Evolutionary conservation across 2,113 vertebrate species (phyloP), one percentile per base, ranked within the genome.

Genomic region (Podiceps cristatus): DNA sequence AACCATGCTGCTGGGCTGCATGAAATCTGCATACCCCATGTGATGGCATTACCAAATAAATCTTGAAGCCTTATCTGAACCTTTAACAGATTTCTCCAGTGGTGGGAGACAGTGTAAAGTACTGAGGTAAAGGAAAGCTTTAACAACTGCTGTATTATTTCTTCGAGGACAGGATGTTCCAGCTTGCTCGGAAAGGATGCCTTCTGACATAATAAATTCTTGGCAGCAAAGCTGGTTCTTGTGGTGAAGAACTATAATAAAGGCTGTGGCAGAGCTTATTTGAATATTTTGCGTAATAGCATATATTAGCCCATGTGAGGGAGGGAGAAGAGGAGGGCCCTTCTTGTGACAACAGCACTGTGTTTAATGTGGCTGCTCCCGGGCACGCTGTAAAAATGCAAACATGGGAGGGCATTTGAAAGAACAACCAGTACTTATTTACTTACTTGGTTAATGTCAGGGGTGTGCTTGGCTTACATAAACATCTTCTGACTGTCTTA

Each of bases 391-490:
- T 67, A 60, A 77, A 78, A 90, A 81, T 67, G 19, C 75, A 91
- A 78, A 81, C 72, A 91, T 13, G 28, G 22, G 47, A 80, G 64
- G 29, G 68, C 76, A 60, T 84, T 67, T 86, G 63, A 91, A 91
- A 89, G 90, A 89, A 86, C 90, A 80, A 72, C 24, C 56, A 53
- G 72, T 89, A 52, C 86, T 93, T 93, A 71, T 56, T 88, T 96
- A 96, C 56, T 88, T 80, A 77, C 33, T 93, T 78, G 56, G 52
- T 75, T 92, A 75, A 64, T 87, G 91, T 86, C 88, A 94, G 60
- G 85, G 33, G 2, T 91, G 40, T 86, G 23, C 42, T 96, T 84
- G 78, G 47, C 79, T 95, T 85, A 25, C 33, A 74, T 71, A 96
- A 84, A 75, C 60, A 49, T 71, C 55, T 94, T 80, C 71, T 86